Conservation (phyloP, 1,140 invertebrate species). For the Sycobia sp. region DNA sequence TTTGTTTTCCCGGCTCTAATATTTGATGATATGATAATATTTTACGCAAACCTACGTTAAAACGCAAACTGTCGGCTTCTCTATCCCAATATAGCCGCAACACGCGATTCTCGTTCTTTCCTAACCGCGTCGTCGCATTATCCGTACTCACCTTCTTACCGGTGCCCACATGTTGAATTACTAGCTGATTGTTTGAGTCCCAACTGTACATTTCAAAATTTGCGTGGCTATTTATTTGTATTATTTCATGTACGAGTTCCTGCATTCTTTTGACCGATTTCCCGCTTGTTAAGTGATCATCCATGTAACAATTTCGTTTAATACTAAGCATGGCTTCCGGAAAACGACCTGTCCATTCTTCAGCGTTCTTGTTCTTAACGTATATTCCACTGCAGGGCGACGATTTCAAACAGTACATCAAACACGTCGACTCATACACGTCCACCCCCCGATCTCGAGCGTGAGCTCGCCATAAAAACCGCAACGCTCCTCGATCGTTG, state of each 20-base stretch:
- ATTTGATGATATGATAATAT: not conserved
- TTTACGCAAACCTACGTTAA: not conserved
- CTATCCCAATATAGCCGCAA: conserved; percentile 1
- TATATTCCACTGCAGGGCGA: conserved; percentile 43
- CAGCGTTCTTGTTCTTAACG: conserved; percentile 47
- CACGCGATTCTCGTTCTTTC: not conserved
- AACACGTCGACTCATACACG: not conserved
- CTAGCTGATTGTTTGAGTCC: conserved; percentile 1
- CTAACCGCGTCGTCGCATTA: not conserved
- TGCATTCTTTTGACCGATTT: conserved; percentile 31
- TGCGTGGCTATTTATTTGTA: conserved; percentile 35
- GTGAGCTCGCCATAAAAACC: conserved; percentile 22
- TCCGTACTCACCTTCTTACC: not conserved
- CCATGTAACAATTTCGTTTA: conserved; percentile 42
- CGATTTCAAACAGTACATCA: conserved; percentile 44
- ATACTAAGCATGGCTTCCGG: conserved; percentile 43
- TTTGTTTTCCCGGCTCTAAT: not conserved
- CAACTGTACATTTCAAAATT: conserved; percentile 22
- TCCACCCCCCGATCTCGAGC: not conserved
- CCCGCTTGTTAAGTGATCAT: conserved; percentile 46
- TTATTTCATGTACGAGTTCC: conserved; percentile 36
- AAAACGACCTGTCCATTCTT: conserved; percentile 22
- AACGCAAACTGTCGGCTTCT: not conserved
- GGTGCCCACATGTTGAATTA: not conserved
- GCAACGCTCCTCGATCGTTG: conserved; percentile 16